These are phyloP conservation scores for Drosophila paulistorum DNA, from an alignment of 1,140 invertebrate species.

Conservation along the genomic window DNA sequence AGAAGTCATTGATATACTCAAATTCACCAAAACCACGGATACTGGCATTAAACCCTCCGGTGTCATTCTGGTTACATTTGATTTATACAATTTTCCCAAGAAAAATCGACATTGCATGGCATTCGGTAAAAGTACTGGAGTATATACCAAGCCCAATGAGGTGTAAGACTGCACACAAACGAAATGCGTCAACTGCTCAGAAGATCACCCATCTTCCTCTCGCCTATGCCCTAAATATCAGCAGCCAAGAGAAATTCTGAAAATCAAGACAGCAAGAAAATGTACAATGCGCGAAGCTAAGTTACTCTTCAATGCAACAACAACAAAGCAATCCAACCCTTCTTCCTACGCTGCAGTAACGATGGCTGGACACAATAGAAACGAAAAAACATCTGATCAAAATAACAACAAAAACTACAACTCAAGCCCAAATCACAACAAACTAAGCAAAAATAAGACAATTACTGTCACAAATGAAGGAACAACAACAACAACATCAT, in stretches of 20 bases:
- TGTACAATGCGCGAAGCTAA: too few species aligned
- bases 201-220: conserved; percentile 14
- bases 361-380: too few species aligned
- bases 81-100: neutral
- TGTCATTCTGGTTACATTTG: conserved; percentile 2
- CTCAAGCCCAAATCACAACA: conserved; percentile 13
- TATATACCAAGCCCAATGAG: neutral
- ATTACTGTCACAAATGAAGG: conserved; percentile 3
- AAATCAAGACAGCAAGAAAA: too few species aligned
- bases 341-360: too few species aligned
- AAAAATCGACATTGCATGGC: neutral
- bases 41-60: neutral
- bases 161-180: conserved; percentile 9
- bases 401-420: neutral
- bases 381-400: too few species aligned
- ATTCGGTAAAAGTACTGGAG: conserved; percentile 3
- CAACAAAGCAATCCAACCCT: too few species aligned
- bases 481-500: neutral
- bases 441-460: conserved; percentile 17
- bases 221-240: conserved; percentile 17
- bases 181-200: conserved; percentile 14
- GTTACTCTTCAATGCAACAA: too few species aligned
- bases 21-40: conserved; percentile 14
- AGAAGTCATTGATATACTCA: conserved; percentile 16
- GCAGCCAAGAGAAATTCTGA: neutral